phyloP scores from a whole-genome alignment of 1,140 invertebrate genomes.

The Ostrea denselamellosa region DNA sequence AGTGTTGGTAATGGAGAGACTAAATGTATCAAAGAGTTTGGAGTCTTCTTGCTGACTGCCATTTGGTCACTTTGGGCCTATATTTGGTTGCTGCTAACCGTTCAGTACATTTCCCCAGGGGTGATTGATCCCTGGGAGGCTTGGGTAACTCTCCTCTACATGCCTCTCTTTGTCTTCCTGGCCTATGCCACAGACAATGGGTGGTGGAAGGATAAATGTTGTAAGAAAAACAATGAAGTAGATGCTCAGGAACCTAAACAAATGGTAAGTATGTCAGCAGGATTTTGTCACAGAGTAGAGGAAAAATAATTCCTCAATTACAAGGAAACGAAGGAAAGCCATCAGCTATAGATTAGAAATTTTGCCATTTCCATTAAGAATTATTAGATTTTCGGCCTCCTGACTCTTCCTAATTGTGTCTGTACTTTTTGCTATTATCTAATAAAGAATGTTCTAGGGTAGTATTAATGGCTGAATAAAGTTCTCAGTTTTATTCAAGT shows the following conservation, averaged over 20 bases:
- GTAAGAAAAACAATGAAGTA: constrained; percentile 25
- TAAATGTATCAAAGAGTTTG: constrained; percentile 78
- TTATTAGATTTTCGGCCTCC: constrained; percentile 1
- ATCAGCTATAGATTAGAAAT: neutral
- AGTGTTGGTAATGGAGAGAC: constrained; percentile 68
- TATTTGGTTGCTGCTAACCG: constrained; percentile 78
- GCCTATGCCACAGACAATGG: constrained; percentile 72
- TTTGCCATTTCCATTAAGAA: neutral
- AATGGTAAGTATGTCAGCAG: constrained; percentile 5
- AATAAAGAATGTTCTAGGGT: neutral
- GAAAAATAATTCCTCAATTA: neutral
- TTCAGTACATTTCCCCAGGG: constrained; percentile 68
- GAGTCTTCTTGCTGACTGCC: constrained; percentile 79
- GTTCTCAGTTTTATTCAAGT: neutral
- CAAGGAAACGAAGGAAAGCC: neutral
- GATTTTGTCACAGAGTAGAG: neutral
- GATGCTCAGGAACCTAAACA: constrained; percentile 21
- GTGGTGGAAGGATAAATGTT: constrained; percentile 66
- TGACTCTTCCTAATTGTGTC: neutral
- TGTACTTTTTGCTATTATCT: neutral
- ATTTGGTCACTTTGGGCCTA: constrained; percentile 81
- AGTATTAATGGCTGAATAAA: neutral
- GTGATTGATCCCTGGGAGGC: constrained; percentile 82
- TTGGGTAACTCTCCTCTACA: constrained; percentile 82
- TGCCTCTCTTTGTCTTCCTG: constrained; percentile 80